Conservation (phyloP, 1,140 invertebrate species). For the Lysiphlebus fabarum region DNA sequence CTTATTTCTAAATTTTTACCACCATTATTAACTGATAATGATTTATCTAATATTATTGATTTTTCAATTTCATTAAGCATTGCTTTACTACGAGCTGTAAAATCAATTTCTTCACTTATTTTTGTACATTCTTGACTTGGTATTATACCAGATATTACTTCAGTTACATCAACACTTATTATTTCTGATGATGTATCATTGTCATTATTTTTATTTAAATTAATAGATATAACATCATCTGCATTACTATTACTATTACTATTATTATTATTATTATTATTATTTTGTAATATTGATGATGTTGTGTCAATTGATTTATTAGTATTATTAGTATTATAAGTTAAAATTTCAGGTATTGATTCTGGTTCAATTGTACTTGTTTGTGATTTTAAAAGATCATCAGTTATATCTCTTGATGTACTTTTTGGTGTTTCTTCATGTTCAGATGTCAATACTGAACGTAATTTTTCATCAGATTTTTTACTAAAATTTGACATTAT, state of each 20-base stretch:
- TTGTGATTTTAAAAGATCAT: slow-evolving; percentile 34
- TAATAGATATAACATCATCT: not conserved
- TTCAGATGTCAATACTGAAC: not conserved
- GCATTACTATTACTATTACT: not conserved
- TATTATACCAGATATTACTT: slow-evolving; percentile 31
- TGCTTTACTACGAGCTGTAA: slow-evolving; percentile 43
- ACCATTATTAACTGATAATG: slow-evolving; percentile 34
- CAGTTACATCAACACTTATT: slow-evolving; percentile 20
- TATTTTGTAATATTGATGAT: not conserved
- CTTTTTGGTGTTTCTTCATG: slow-evolving; percentile 26
- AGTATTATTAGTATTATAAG: too few relatives aligned
- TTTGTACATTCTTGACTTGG: slow-evolving; percentile 26
- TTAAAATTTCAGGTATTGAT: too few relatives aligned
- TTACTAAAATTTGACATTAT: slow-evolving; percentile 49
- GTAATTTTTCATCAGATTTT: slow-evolving; percentile 37
- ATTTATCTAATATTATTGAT: slow-evolving; percentile 36
- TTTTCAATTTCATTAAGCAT: slow-evolving; percentile 48
- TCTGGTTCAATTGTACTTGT: not conserved
- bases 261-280: not conserved
- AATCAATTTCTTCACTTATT: slow-evolving; percentile 39
- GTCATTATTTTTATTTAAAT: not conserved
- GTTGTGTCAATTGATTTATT: not conserved
- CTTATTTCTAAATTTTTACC: slow-evolving; percentile 33
- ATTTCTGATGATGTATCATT: not conserved
- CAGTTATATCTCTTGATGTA: slow-evolving; percentile 43